A percentile compares a stretch with the other conserved stretches of the same genome.
Evolutionary conservation across 2,113 vertebrate species (phyloP).

Genomic region (Mesitornis unicolor): DNA sequence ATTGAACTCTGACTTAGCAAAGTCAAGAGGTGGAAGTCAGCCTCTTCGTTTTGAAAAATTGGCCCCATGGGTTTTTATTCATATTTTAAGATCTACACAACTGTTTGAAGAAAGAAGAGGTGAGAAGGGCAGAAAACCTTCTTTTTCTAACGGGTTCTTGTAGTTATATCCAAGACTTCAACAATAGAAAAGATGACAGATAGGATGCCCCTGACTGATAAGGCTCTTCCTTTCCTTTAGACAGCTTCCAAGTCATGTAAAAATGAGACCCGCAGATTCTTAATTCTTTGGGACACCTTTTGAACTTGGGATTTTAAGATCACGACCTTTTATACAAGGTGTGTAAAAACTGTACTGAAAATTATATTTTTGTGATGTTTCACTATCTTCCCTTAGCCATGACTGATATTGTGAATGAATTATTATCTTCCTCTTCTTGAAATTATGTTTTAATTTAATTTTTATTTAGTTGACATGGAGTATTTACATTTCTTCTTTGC

Average conservation of each 20-base stretch:
- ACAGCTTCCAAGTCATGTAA: background rate
- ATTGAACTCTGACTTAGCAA: background rate
- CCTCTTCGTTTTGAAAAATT: constrained; percentile 39
- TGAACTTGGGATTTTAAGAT: background rate
- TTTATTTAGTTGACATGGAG: background rate
- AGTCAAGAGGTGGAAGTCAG: constrained; percentile 12
- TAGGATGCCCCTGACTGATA: constrained; percentile 29
- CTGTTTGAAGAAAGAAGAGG: constrained; percentile 47
- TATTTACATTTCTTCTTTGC: background rate
- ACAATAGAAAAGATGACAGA: constrained; percentile 47
- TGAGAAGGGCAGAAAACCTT: constrained; percentile 59
- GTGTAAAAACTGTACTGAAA: background rate
- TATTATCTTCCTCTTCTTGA: background rate
- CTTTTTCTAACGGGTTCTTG: constrained; percentile 22
- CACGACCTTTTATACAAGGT: background rate
- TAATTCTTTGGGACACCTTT: background rate
- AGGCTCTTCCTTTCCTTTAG: constrained; percentile 9
- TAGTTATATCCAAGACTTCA: constrained; percentile 35
- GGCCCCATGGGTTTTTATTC: background rate
- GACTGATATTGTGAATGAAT: background rate
- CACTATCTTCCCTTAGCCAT: background rate
- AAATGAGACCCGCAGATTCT: background rate
- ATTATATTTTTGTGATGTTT: background rate
- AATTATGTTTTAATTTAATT: background rate
- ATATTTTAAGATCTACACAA: constrained; percentile 18